Evolutionary conservation across 2,888 invertebrate genomes (phyloP).

Genomic region (Ecdyonurus torrentis): DNA sequence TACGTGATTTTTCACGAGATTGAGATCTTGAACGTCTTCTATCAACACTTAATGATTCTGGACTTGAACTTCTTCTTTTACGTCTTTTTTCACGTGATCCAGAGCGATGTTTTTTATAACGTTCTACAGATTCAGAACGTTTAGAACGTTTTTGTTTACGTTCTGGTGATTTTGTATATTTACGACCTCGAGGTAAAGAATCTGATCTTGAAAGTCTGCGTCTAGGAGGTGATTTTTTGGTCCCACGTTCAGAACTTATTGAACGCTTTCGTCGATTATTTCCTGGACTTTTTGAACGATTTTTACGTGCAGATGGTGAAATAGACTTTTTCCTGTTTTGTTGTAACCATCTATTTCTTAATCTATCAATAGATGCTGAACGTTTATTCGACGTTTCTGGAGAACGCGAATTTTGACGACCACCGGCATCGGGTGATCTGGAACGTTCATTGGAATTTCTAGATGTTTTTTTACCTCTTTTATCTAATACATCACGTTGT

Average conservation of each 20-base stretch:
- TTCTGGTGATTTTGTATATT: neutral
- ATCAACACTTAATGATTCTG: neutral
- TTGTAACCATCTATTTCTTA: neutral
- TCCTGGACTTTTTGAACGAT: neutral
- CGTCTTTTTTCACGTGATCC: too few relatives aligned
- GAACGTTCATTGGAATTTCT: too few relatives aligned
- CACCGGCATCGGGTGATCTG: neutral
- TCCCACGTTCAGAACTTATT: too few relatives aligned
- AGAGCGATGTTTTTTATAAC: too few relatives aligned
- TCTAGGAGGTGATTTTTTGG: too few relatives aligned
- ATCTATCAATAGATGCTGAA: neutral
- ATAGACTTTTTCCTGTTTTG: too few relatives aligned
- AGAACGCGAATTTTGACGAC: neutral
- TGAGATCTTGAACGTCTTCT: neutral
- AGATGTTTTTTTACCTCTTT: neutral
- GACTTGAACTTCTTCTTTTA: neutral
- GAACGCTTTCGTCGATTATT: neutral
- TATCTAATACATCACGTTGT: neutral
- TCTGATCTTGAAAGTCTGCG: too few relatives aligned
- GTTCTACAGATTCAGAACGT: neutral
- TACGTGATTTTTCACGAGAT: neutral
- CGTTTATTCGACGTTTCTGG: neutral
- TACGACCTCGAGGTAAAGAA: neutral
- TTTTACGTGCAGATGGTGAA: neutral
- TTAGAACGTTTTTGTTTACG: neutral